These are phyloP conservation scores for Magallana nippona DNA, from an alignment of 2,888 invertebrate genomes.

Conservation along the genomic window DNA sequence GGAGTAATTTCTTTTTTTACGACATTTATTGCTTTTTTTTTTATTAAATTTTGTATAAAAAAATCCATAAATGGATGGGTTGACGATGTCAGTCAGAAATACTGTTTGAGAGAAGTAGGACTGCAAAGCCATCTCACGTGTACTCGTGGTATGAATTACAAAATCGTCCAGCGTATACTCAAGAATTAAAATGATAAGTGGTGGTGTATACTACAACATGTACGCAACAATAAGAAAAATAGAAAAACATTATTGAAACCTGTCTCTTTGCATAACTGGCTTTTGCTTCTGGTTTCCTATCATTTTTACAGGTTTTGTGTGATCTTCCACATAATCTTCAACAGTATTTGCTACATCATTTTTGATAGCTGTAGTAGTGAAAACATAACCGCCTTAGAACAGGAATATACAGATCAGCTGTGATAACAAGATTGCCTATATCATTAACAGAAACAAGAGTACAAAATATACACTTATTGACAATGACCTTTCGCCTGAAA, in stretches of 20 bases:
- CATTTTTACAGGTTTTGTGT: no score
- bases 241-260: neutral
- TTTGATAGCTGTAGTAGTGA: no score
- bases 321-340: neutral
- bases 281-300: no score
- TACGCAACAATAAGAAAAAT: neutral
- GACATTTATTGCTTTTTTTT: neutral
- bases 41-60: constrained; percentile 6
- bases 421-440: neutral
- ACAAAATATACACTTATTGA: neutral
- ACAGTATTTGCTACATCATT: no score
- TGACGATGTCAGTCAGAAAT: neutral
- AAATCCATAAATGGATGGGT: neutral
- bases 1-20: no score
- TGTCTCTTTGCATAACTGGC: neutral
- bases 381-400: neutral
- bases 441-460: neutral
- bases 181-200: neutral
- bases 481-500: neutral
- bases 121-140: neutral
- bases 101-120: no score
- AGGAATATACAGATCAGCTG: neutral
- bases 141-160: neutral
- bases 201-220: neutral
- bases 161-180: neutral